Evolutionary conservation across 1,140 invertebrate species (phyloP).

Genomic region (Calliphora vicina): DNA sequence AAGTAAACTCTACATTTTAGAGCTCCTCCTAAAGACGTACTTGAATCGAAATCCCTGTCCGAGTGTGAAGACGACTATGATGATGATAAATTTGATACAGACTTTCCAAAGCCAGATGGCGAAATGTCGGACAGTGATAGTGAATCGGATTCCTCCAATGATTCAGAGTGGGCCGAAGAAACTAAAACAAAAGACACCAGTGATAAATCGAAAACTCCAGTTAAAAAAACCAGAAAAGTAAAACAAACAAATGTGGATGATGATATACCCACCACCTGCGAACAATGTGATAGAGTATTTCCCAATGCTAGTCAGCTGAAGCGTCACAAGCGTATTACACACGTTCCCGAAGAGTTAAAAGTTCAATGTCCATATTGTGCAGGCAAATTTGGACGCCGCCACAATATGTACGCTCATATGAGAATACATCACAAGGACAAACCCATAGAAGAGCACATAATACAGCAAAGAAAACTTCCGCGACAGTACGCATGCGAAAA

Average conservation of each 20-base stretch:
- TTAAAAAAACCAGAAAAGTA: not conserved
- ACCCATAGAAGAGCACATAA: constrained; percentile 2
- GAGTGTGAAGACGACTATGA: not conserved
- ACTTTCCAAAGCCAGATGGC: not conserved
- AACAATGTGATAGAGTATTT: constrained; percentile 19
- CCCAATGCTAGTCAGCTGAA: not conserved
- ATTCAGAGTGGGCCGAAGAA: not conserved
- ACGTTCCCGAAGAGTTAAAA: constrained; percentile 9
- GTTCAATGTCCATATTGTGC: constrained; percentile 17
- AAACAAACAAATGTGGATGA: not conserved
- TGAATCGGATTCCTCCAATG: not conserved
- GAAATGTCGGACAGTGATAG: not conserved
- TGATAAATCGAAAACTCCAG: not conserved
- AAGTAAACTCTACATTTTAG: not conserved
- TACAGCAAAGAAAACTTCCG: not conserved
- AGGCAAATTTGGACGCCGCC: not conserved
- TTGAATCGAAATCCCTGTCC: not conserved
- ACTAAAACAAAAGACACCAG: not conserved
- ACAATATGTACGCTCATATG: constrained; percentile 24
- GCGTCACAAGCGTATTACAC: not conserved
- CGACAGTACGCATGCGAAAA: not conserved
- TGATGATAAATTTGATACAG: not conserved
- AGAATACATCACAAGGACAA: constrained; percentile 1
- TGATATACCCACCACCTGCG: constrained; percentile 1
- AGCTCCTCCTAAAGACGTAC: not conserved